Evolutionary conservation across 64 coral and sea anemone species (phyloP).

Genomic region (Hydrozoanthus tunicans): DNA sequence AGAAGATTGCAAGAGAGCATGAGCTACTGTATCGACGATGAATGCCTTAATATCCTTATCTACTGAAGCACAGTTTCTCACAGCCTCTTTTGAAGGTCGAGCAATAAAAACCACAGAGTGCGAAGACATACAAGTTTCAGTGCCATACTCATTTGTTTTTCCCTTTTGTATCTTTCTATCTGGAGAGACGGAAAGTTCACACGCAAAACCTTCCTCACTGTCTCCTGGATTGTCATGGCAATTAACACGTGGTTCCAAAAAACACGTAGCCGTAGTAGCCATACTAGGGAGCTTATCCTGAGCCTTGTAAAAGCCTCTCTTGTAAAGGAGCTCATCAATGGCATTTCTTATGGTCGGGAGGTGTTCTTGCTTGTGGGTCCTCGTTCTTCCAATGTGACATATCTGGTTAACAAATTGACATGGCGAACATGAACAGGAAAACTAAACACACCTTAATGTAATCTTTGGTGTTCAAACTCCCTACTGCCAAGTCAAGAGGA

Average conservation of each 20-base stretch:
- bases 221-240: background rate
- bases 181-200: background rate
- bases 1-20: conserved; percentile 29
- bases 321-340: conserved; percentile 16
- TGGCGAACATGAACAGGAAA: too few species aligned
- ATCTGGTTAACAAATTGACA: background rate
- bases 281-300: background rate
- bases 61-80: conserved; percentile 84
- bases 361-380: background rate
- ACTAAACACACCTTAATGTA: background rate
- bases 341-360: background rate
- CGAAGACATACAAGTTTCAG: background rate
- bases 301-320: conserved; percentile 7
- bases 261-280: background rate
- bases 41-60: conserved; percentile 64
- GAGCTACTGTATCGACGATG: conserved; percentile 74
- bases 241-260: background rate
- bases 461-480: background rate
- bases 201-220: background rate
- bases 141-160: conserved; percentile 4
- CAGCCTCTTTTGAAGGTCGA: conserved; percentile 53
- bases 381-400: conserved; percentile 41
- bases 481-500: too few species aligned
- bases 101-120: conserved; percentile 21
- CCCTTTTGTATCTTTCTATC: background rate